Evolutionary conservation across 1,140 invertebrate species (phyloP).

Genomic region (Metaphire vulgaris): DNA sequence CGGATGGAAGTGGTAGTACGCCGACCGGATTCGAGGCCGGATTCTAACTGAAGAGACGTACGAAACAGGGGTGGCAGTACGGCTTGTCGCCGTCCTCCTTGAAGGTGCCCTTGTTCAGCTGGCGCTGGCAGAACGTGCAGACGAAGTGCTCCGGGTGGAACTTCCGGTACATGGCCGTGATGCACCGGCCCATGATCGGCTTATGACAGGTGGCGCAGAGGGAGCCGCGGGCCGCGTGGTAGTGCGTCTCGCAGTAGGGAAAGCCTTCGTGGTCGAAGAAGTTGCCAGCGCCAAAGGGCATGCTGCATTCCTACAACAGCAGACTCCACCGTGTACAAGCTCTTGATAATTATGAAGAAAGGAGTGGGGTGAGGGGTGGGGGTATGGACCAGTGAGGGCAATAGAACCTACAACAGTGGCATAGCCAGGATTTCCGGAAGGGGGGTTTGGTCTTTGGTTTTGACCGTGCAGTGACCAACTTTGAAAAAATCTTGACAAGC

Average conservation of each 20-base stretch:
- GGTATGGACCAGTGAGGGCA: no score
- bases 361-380: no score
- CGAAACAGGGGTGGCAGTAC: conserved; percentile 95
- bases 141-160: conserved; percentile 99
- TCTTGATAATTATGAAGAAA: no score
- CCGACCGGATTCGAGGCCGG: no score
- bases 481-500: no score
- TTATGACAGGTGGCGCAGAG: conserved; percentile 95
- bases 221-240: conserved; percentile 95
- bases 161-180: conserved; percentile 93
- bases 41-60: conserved; percentile 80
- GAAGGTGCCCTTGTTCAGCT: conserved; percentile 95
- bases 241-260: conserved; percentile 96
- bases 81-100: conserved; percentile 87
- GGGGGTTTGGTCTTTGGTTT: no score
- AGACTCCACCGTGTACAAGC: no score
- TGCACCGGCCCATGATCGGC: conserved; percentile 85
- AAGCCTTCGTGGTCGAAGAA: conserved; percentile 95
- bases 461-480: no score
- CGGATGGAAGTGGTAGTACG: no score
- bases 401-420: no score
- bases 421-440: no score
- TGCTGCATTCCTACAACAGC: conserved; percentile 86
- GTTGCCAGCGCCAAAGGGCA: conserved; percentile 90
- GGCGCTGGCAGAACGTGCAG: conserved; percentile 93